phyloP scores from a whole-genome alignment of 2,113 vertebrate genomes.

The Indri indri region DNA sequence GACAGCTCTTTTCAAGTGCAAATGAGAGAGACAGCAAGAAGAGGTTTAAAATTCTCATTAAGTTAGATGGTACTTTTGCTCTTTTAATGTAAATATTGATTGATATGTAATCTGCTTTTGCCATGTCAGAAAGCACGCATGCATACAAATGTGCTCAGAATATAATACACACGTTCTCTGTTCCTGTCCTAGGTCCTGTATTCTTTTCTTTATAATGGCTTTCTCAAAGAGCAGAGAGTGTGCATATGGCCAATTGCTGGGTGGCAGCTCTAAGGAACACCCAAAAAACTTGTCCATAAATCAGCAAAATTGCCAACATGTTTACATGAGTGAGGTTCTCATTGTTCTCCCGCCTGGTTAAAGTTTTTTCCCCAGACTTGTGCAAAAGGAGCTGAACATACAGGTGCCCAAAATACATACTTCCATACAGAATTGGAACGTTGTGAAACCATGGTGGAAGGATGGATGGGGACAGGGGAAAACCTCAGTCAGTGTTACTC shows the following conservation, averaged over 20 bases:
- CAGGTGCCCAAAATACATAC: neutral
- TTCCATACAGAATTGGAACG: neutral
- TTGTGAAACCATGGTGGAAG: neutral
- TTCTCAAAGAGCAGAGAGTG: neutral
- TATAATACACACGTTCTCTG: neutral
- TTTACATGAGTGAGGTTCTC: neutral
- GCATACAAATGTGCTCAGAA: neutral
- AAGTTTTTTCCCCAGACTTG: neutral
- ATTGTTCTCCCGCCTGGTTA: neutral
- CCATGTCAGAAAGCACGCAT: neutral
- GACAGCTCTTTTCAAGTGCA: slow-evolving; percentile 38
- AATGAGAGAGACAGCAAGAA: neutral
- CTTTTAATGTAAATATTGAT: slow-evolving; percentile 23
- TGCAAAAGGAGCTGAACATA: neutral
- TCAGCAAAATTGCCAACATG: neutral
- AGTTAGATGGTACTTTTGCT: neutral
- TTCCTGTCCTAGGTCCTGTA: neutral
- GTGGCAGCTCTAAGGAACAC: neutral
- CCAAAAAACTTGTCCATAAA: neutral
- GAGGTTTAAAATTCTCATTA: neutral
- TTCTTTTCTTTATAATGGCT: neutral
- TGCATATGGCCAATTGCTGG: neutral
- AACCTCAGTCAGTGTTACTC: neutral
- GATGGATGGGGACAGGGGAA: neutral
- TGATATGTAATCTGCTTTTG: neutral